Conservation (phyloP, 2,113 vertebrate genomes). For the Eleginops maclovinus region DNA sequence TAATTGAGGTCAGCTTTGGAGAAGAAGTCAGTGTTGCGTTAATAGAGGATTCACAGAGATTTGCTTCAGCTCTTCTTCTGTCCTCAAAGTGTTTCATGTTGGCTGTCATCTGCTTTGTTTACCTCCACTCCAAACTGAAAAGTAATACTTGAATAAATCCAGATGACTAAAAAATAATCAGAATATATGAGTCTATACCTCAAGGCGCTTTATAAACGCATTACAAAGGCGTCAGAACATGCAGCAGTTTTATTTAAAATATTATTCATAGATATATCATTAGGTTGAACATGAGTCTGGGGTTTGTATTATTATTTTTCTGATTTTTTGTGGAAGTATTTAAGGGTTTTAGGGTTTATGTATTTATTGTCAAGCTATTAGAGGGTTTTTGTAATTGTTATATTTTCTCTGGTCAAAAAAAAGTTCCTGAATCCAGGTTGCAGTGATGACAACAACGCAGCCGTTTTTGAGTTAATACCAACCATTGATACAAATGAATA, state of each 20-base stretch:
- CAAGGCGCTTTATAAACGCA: not conserved
- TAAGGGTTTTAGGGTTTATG: constrained; percentile 38
- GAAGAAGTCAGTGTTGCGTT: not conserved
- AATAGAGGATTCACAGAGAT: not conserved
- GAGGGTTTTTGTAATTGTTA: constrained; percentile 8
- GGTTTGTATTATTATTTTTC: constrained; percentile 22
- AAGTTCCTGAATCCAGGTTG: not conserved
- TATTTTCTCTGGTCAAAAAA: constrained; percentile 30
- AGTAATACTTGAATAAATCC: constrained; percentile 34
- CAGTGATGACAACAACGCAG: not conserved
- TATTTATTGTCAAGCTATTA: constrained; percentile 21
- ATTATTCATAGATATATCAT: not conserved
- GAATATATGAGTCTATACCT: not conserved
- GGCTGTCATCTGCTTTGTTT: not conserved
- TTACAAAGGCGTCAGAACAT: not conserved
- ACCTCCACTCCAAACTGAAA: not conserved
- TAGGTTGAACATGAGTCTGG: not conserved
- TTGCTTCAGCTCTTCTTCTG: not conserved
- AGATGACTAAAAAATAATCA: not conserved
- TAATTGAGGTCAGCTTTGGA: constrained; percentile 21
- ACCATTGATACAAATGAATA: not conserved
- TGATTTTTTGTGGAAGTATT: constrained; percentile 20
- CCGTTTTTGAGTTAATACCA: not conserved
- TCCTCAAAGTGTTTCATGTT: constrained; percentile 9
- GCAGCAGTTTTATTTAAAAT: too few species aligned